Evolutionary conservation across 2,888 invertebrate genomes (phyloP), one percentile per base, ranked within the genome.

Genomic region (Timandra comae): DNA sequence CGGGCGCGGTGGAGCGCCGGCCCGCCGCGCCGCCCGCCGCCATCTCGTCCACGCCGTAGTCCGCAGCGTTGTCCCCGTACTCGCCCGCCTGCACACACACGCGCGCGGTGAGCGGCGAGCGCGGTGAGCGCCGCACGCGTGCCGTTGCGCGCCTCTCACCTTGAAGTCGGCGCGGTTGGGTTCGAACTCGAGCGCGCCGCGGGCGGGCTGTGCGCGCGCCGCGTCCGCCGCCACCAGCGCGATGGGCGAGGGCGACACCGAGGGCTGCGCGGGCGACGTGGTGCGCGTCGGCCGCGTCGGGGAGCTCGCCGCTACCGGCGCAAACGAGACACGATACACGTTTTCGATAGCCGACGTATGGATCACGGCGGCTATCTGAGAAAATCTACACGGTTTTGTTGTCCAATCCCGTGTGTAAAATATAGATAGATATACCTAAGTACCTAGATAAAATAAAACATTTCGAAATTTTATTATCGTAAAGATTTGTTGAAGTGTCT

Each of bases 81-180:
- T 78, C 79, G 47, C 78, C 79, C 55, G 70, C 70, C 78, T 78
- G 61, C 56, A 56, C 61, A 53, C 49, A 56, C 48, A 57, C 50
- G 51, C 56, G 51, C 43, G 56, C 38, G 43, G 52, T 37, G n/a
- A n/a, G n/a, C n/a, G n/a, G n/a, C n/a, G n/a, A n/a, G n/a, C n/a
- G n/a, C n/a, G n/a, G n/a, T 16, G 16, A 16, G 16, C 4, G 16
- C 53, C 46, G 49, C 54, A 49, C 47, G 30, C 49, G 34, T 43
- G 40, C 46, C 52, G 44, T 43, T 55, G 28, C 43, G 35, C 37
- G 16, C 16, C 16, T 5, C 16, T 16, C 48, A 78, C 78, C 66
- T 63, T 73, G 39, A 78, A 78, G 41, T 79, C 79, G 0, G 76
- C 59, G n/a, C 78, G 65, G 43, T 76, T 72, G 7, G 78, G 78